Base-by-base conservation (phyloP, 2,888 invertebrate species). In the Andrena fulva region DNA sequence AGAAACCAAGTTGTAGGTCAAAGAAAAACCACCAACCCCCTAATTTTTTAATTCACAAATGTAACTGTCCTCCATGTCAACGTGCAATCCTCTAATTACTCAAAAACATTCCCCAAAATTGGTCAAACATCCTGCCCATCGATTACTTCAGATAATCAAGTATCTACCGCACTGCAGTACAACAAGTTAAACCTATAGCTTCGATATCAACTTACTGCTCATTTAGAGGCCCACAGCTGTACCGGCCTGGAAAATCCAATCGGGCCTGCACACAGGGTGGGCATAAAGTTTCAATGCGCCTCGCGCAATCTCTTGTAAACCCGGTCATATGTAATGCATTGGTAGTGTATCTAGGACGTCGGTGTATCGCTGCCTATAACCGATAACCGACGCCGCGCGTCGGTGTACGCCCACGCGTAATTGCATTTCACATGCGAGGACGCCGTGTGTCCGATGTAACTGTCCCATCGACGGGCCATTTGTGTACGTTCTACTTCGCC, bases 281-380 rank as follows among this genome's bases (percentile, higher is more conserved):
- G 70, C 79, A 78, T 85, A 82, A 81, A 80, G 77, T 82, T 77
- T 83, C 73, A 67, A 74, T 80, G 74, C 64, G 74, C 48, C 68
- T 70, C 67, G 75, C 74, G 73, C 86, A 80, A 87, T 87, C 87
- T 85, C 81, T 87, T 81, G 85, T 85, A 85, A 87, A 85, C 70
- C 82, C 71, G 80, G 60, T 52, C 80, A 74, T 81, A 42, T 42
- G 42, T 42, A 81, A 81, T 80, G 70, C 80, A 80, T 77, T 52
- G 56, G 62, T 42, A 72, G 60, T 71, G 71, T 80, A 80, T 81
- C 74, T 81, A 62, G 78, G 60, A 70, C 80, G 63, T 27, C 80
- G 48, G 80, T 78, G 80, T 77, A 68, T 80, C 80, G 72, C 79
- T 82, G 85, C 76, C 83, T 78, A 85, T 83, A 83, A 87, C 80